Evolutionary conservation across 2,113 vertebrate species (phyloP).

Genomic region (Cervus canadensis): DNA sequence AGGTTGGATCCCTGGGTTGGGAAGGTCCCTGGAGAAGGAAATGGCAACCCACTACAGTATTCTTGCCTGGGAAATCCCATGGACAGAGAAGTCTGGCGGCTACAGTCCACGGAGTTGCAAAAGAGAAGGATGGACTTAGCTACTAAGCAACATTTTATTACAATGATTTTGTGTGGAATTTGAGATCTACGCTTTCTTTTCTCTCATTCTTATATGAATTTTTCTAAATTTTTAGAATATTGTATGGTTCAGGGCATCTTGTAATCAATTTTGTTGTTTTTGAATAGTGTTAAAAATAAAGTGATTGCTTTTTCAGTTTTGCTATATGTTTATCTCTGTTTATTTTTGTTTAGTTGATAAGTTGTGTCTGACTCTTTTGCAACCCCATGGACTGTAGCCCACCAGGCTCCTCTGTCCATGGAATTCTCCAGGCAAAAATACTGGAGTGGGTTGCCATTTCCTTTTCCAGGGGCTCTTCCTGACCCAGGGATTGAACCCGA

Average conservation of each 20-base stretch:
- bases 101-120: neutral
- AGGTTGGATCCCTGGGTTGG: neutral
- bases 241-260: neutral
- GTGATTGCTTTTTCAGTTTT: neutral
- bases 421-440: neutral
- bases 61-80: neutral
- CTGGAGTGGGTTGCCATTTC: neutral
- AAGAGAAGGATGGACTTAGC: neutral
- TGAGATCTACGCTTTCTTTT: neutral
- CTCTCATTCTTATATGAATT: neutral
- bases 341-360: neutral
- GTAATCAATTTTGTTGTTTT: neutral
- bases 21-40: neutral
- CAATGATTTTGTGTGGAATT: neutral
- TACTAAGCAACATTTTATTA: neutral
- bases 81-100: neutral
- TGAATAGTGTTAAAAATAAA: neutral
- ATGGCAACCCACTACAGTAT: neutral
- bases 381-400: neutral
- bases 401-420: neutral
- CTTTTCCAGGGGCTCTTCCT: neutral
- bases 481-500: neutral
- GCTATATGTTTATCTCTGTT: neutral
- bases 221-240: neutral
- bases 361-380: neutral